Evolutionary conservation across 2,113 vertebrate genomes (phyloP), one percentile per base, ranked within the genome.

Genomic region (Neopipo cinnamomea): DNA sequence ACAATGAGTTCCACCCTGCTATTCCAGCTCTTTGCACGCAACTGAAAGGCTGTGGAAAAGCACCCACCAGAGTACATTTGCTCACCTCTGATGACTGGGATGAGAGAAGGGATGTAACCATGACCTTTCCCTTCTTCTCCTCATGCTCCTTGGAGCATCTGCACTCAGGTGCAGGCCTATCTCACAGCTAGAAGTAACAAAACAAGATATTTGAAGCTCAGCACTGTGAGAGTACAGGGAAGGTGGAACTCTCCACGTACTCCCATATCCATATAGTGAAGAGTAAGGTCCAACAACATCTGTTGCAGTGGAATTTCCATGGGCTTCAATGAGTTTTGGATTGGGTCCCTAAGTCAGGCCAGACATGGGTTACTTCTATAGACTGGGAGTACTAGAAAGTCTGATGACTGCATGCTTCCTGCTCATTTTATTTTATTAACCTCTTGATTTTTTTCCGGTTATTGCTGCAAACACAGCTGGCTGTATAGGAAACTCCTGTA

Each of bases 351-450:
- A 44, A 50, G 14, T 81, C 61, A 75, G 86, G 73, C 88, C 80
- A 92, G 91, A 61, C 70, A 66, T 52, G 4, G 76, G 61, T 88
- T 78, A 56, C 78, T 95, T 81, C 93, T 87, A 82, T 75, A 93
- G 71, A 86, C 59, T 23, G 6, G 7, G 77, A 94, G 88, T 88
- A 95, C 84, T 96, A 96, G 85, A 97, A 95, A 95, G 94, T 55
- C 85, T 92, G 94, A 94, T 96, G 96, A 93, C 93, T 53, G 52
- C 62, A 79, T 74, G 62, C 73, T 96, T 96, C 97, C 94, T 95
- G 95, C 74, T 90, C 12, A 0, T 92, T 95, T 62, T 4, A 1
- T 49, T 94, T 95, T 94, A 95, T 96, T 97, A 94, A 97, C 67
- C 59, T 92, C 76, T 79, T 86, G 56, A 92, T 94, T 92, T 96